Percentiles rank a stretch among this genome's conserved stretches.
Evolutionary conservation across 2,888 invertebrate species (phyloP).

Genomic region (Dysmachus trigonus): DNA sequence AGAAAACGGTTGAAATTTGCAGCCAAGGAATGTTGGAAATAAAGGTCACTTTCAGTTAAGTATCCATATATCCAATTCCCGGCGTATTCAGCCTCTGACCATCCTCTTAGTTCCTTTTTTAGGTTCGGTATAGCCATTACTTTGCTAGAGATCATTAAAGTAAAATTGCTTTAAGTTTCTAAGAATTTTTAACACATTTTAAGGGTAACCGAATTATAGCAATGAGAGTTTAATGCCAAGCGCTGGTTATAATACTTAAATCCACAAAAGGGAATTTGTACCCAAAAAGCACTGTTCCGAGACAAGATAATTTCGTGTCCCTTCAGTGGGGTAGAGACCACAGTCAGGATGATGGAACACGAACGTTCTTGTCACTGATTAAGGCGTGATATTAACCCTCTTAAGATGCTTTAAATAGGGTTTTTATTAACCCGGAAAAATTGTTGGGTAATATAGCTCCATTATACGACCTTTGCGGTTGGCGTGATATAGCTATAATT

Average conservation of each 20-base stretch:
- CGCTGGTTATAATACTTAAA: neutral
- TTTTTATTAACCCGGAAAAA: neutral
- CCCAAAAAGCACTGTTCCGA: neutral
- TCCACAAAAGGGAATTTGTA: constrained; percentile 11
- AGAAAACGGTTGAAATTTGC: constrained; percentile 1
- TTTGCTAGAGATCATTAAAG: constrained; percentile 8
- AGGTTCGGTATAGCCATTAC: neutral
- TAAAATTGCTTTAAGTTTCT: constrained; percentile 20
- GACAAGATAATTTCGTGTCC: constrained; percentile 16
- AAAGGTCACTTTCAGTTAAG: neutral
- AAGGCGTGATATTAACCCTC: neutral
- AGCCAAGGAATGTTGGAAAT: neutral
- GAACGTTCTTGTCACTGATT: neutral
- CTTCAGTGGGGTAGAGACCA: neutral
- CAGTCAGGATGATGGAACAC: neutral
- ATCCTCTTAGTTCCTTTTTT: neutral
- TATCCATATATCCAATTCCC: neutral
- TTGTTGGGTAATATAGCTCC: neutral
- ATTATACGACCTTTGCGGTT: neutral
- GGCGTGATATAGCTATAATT: neutral
- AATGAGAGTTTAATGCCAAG: neutral
- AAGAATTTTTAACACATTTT: constrained; percentile 6
- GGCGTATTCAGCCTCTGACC: neutral
- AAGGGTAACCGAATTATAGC: neutral
- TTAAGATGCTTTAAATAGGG: neutral